phyloP scores from a whole-genome alignment of 2,113 vertebrate species.

The Acanthisitta chloris region DNA sequence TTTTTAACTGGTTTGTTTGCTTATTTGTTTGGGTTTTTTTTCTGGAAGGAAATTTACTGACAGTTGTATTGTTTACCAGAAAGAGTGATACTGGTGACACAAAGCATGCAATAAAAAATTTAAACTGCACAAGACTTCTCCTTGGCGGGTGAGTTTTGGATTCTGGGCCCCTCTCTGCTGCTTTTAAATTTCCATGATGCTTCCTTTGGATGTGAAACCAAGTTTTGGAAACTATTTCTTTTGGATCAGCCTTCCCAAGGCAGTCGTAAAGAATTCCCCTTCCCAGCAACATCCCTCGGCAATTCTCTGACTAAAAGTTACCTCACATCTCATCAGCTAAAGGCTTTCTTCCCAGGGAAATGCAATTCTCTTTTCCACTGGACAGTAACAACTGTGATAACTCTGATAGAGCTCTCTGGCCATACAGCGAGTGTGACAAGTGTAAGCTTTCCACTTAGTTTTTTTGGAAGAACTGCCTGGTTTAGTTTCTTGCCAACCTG shows the following conservation, averaged over 20 bases:
- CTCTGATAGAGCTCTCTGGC: neutral
- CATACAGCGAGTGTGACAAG: neutral
- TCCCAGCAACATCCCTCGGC: slow-evolving; percentile 36
- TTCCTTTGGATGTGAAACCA: slow-evolving; percentile 56
- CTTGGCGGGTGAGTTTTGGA: neutral
- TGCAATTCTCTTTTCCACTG: neutral
- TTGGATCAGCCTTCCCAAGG: slow-evolving; percentile 57
- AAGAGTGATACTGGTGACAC: neutral
- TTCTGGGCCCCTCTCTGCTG: slow-evolving; percentile 36
- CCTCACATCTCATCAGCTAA: slow-evolving; percentile 37
- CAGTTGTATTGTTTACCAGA: neutral
- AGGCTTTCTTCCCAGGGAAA: slow-evolving; percentile 32
- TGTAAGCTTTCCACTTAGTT: neutral
- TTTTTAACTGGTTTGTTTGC: neutral
- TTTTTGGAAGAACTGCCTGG: neutral
- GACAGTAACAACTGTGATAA: neutral
- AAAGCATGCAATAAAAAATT: slow-evolving; percentile 5
- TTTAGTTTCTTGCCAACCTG: neutral
- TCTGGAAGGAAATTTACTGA: neutral
- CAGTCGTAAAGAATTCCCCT: slow-evolving; percentile 52
- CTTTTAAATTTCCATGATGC: slow-evolving; percentile 64
- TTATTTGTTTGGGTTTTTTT: neutral
- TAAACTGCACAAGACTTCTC: slow-evolving; percentile 20
- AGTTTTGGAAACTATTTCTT: slow-evolving; percentile 61
- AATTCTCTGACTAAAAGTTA: slow-evolving; percentile 32